A percentile compares a stretch with the other conserved stretches of the same genome.
phyloP scores from a whole-genome alignment of 1,140 invertebrate genomes.

The Atta texana region DNA sequence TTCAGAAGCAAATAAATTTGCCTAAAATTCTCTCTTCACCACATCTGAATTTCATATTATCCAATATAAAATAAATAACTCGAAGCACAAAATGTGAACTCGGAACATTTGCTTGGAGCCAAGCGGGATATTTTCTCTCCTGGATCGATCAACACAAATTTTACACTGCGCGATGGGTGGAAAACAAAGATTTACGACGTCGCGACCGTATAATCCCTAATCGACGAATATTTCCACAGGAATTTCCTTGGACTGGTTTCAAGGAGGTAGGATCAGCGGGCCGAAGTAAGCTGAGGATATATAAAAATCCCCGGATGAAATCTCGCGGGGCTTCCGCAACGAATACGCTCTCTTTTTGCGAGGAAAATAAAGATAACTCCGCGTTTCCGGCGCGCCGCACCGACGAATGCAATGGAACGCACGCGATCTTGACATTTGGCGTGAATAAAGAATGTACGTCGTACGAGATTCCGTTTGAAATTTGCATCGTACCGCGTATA shows the following conservation, averaged over 20 bases:
- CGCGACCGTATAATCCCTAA: constrained; percentile 32
- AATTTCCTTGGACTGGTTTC: constrained; percentile 13
- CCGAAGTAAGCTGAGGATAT: constrained; percentile 22
- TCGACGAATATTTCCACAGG: constrained; percentile 41
- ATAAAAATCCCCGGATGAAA: constrained; percentile 33
- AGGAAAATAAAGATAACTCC: constrained; percentile 55
- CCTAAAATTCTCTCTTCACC: too few relatives aligned
- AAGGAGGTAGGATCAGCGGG: constrained; percentile 7
- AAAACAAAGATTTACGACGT: constrained; percentile 27
- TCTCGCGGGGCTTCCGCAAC: constrained; percentile 13
- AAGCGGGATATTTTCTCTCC: not conserved
- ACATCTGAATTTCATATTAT: constrained; percentile 10
- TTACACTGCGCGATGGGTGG: not conserved
- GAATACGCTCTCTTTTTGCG: constrained; percentile 1
- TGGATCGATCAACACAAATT: not conserved
- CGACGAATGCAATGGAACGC: not conserved
- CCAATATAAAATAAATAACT: not conserved
- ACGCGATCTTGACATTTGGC: constrained; percentile 27
- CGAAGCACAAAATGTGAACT: not conserved
- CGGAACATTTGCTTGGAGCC: not conserved
- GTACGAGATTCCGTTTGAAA: constrained; percentile 49
- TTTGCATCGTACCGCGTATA: constrained; percentile 28
- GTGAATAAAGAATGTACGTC: constrained; percentile 55
- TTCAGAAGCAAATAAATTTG: not conserved
- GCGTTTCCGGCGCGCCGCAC: constrained; percentile 33